phyloP scores from a whole-genome alignment of 2,888 invertebrate species.

The Synergus japonicus region DNA sequence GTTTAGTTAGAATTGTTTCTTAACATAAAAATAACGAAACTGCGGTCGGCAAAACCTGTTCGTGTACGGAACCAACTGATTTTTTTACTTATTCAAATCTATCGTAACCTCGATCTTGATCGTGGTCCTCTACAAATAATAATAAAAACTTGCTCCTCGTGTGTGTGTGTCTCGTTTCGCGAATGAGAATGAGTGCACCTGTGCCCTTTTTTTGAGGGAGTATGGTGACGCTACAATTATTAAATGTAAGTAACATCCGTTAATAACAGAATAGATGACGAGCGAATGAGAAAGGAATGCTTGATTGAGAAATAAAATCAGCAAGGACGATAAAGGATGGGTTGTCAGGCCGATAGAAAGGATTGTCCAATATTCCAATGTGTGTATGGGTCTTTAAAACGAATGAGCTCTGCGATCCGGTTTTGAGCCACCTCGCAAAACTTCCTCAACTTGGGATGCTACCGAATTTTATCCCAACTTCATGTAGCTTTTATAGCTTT shows the following conservation, averaged over 20 bases:
- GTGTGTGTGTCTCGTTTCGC: conserved; percentile 26
- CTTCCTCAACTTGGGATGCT: conserved; percentile 2
- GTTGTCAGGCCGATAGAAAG: conserved; percentile 27
- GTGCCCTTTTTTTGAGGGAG: conserved; percentile 37
- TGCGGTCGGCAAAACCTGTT: background rate
- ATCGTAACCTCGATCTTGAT: conserved; percentile 18
- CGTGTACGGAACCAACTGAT: background rate
- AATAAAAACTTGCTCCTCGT: conserved; percentile 34
- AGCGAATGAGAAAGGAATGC: background rate
- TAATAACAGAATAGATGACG: background rate
- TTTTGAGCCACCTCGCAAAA: conserved; percentile 30
- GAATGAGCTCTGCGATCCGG: conserved; percentile 33
- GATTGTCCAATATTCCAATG: conserved; percentile 27
- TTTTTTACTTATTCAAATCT: conserved; percentile 17
- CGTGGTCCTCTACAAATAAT: conserved; percentile 30
- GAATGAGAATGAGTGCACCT: conserved; percentile 40
- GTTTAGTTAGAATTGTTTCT: background rate
- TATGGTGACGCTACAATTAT: conserved; percentile 17
- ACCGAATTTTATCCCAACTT: background rate
- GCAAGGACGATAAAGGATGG: conserved; percentile 21
- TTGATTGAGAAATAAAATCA: background rate
- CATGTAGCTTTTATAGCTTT: background rate
- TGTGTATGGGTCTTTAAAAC: conserved; percentile 32
- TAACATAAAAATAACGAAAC: conserved; percentile 13
- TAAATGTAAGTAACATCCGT: conserved; percentile 17